Conservation (phyloP, 2,888 invertebrate genomes). For the Heliconius erato region DNA sequence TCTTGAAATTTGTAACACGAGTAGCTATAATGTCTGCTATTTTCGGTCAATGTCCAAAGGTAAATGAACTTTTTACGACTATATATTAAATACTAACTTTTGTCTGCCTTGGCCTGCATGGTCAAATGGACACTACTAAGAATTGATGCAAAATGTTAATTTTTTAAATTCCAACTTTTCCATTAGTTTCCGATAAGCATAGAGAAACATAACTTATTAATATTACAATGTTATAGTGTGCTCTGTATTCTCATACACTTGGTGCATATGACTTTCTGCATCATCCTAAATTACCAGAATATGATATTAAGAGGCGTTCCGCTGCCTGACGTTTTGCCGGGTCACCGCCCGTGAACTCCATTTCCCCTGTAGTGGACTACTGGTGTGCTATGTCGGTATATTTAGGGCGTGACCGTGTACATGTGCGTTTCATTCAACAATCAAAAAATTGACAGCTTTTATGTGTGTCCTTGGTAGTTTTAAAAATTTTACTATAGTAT, state of each 20-base stretch:
- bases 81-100: not conserved
- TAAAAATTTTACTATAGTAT: no score
- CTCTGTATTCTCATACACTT: not conserved
- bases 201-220: not conserved
- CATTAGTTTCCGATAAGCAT: not conserved
- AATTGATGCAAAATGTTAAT: no score
- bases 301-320: conserved; percentile 58
- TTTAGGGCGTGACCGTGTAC: conserved; percentile 68
- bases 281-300: conserved; percentile 43
- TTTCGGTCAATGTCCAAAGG: conserved; percentile 43
- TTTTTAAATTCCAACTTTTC: no score
- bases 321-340: conserved; percentile 69
- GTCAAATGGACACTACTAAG: not conserved
- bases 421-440: conserved; percentile 43
- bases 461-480: not conserved
- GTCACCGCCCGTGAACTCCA: conserved; percentile 83
- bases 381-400: conserved; percentile 59
- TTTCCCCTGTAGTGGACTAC: conserved; percentile 70
- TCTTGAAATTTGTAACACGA: conserved; percentile 45
- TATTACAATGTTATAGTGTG: not conserved
- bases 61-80: conserved; percentile 34
- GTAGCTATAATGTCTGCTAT: conserved; percentile 42
- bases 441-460: conserved; percentile 26
- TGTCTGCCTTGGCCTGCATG: not conserved
- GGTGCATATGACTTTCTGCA: not conserved